A percentile compares a stretch with the other conserved stretches of the same genome.
phyloP scores from a whole-genome alignment of 2,888 invertebrate genomes.

The Parasteatoda lunata region DNA sequence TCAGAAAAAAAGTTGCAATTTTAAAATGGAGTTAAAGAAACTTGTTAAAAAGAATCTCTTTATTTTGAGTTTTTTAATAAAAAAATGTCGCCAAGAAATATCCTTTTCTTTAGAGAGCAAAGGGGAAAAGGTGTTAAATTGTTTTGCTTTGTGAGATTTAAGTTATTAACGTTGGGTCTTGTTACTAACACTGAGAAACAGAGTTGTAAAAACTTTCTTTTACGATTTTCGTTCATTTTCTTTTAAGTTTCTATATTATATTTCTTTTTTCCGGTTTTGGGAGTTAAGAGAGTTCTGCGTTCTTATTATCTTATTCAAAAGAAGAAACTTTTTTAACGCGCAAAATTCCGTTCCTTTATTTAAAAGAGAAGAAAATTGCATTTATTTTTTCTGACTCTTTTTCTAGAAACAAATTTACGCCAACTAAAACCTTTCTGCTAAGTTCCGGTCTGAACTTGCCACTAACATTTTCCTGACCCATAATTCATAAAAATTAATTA shows the following conservation, averaged over 20 bases:
- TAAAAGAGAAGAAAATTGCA: background rate
- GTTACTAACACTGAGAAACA: conserved; percentile 30
- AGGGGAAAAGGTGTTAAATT: conserved; percentile 59
- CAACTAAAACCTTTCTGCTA: background rate
- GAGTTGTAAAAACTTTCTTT: conserved; percentile 62
- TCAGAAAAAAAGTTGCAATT: background rate
- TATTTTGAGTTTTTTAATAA: background rate
- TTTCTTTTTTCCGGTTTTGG: conserved; percentile 21
- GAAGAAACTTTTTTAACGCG: background rate
- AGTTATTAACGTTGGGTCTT: conserved; percentile 56
- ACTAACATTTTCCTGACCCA: background rate
- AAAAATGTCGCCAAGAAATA: conserved; percentile 15
- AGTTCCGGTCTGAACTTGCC: background rate
- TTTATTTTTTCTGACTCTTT: background rate
- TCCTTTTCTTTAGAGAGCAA: conserved; percentile 19
- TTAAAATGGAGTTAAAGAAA: conserved; percentile 20
- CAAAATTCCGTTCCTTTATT: background rate
- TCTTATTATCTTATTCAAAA: background rate
- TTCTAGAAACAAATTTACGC: background rate
- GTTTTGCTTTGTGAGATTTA: conserved; percentile 57
- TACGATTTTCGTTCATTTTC: conserved; percentile 7
- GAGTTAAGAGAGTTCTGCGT: conserved; percentile 12
- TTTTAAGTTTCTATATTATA: conserved; percentile 23
- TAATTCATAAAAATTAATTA: too few species aligned
- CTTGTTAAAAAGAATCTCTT: conserved; percentile 49